A percentile compares a stretch with the other conserved stretches of the same genome.
phyloP scores from a whole-genome alignment of 2,113 vertebrate genomes.

The Ramphastos sulfuratus region DNA sequence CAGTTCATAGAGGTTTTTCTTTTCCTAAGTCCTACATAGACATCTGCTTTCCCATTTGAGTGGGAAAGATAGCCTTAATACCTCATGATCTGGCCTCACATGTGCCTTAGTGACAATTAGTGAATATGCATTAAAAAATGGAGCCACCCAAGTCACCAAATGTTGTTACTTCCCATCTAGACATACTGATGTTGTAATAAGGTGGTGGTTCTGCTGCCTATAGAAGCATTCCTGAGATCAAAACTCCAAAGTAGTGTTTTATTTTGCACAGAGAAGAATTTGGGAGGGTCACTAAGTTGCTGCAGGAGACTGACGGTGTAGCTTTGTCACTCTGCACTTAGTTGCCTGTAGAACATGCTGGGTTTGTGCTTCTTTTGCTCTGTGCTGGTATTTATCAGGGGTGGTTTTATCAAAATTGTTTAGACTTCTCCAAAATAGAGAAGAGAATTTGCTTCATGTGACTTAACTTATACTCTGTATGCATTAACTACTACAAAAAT shows the following conservation, averaged over 20 bases:
- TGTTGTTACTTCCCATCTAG: background rate
- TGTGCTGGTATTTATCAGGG: background rate
- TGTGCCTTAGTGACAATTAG: background rate
- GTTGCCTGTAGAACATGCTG: background rate
- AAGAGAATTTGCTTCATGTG: background rate
- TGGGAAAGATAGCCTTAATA: background rate
- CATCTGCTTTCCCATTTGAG: background rate
- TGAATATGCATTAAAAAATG: background rate
- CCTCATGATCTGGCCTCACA: background rate
- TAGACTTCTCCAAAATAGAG: background rate
- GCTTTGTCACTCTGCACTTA: background rate
- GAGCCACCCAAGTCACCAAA: background rate
- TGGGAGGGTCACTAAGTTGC: background rate
- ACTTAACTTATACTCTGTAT: background rate
- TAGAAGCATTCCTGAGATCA: background rate
- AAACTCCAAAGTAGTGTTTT: background rate
- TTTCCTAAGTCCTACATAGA: background rate
- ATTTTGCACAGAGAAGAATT: background rate
- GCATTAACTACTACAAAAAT: background rate
- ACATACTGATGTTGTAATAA: background rate
- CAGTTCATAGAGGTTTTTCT: background rate
- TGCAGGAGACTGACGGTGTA: background rate
- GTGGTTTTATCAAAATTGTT: background rate
- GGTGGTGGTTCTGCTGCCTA: background rate
- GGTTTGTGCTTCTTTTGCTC: background rate